phyloP scores from a whole-genome alignment of 2,888 invertebrate genomes.

The Melanophora roralis region DNA sequence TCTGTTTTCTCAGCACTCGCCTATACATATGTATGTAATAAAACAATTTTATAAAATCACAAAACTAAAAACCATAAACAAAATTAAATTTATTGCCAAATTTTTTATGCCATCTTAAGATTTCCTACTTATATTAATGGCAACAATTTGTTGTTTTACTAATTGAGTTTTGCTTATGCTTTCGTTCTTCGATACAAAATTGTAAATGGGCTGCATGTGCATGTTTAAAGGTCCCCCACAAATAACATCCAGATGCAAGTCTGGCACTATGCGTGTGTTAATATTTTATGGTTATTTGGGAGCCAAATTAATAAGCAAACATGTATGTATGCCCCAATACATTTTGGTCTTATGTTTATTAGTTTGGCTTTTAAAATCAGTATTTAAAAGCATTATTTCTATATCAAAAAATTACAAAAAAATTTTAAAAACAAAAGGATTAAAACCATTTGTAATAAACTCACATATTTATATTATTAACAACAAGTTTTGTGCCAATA shows the following conservation, averaged over 20 bases:
- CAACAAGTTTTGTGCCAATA: neutral
- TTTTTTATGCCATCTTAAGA: neutral
- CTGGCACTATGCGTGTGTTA: neutral
- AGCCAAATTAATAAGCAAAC: neutral
- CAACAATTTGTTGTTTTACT: slow-evolving; percentile 27
- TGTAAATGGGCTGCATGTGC: slow-evolving; percentile 21
- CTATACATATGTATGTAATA: too few relatives aligned
- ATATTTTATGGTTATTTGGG: neutral
- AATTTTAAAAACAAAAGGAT: too few relatives aligned
- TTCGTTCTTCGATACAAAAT: neutral
- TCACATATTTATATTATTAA: neutral
- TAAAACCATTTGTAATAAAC: too few relatives aligned
- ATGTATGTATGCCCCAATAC: too few relatives aligned
- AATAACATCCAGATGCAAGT: neutral
- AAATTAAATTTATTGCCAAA: slow-evolving; percentile 28
- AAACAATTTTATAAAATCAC: neutral
- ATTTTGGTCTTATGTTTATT: neutral
- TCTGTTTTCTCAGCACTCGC: too few relatives aligned
- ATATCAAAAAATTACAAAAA: too few relatives aligned
- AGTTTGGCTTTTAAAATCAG: too few relatives aligned
- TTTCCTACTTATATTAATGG: slow-evolving; percentile 12
- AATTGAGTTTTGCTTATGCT: neutral
- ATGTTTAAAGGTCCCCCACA: neutral
- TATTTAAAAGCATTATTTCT: too few relatives aligned
- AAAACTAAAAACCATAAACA: neutral